These are phyloP conservation scores for Zenarchopterus dispar DNA, from an alignment of 2,797 vertebrate genomes.

Conservation along the genomic window DNA sequence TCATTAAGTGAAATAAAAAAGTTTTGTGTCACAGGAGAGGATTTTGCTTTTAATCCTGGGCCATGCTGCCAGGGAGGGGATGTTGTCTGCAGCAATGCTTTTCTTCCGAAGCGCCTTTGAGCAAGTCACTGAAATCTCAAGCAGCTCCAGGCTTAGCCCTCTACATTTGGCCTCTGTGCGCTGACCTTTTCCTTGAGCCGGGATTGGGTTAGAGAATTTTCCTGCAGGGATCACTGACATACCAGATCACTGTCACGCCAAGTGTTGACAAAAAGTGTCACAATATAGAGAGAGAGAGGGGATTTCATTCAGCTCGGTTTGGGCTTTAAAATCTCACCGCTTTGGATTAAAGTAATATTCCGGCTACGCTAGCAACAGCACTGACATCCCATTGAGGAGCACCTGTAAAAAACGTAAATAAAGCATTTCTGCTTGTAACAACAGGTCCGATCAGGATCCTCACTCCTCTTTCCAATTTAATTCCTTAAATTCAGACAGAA, in stretches of 20 bases:
- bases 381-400: background rate
- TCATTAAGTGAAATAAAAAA: background rate
- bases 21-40: background rate
- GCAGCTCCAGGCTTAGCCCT: slow-evolving; percentile 13
- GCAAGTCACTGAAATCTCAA: slow-evolving; percentile 15
- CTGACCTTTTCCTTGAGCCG: slow-evolving; percentile 42
- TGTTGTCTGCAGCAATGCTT: background rate
- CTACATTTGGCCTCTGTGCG: slow-evolving; percentile 27
- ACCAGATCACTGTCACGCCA: slow-evolving; percentile 36
- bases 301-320: slow-evolving; percentile 12
- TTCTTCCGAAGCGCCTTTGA: slow-evolving; percentile 24
- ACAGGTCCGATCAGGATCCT: background rate
- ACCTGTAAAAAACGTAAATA: background rate
- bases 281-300: slow-evolving; percentile 2
- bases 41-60: background rate
- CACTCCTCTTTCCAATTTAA: too few species aligned
- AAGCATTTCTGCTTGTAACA: background rate
- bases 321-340: slow-evolving; percentile 22
- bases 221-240: slow-evolving; percentile 47
- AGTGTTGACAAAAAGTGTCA: slow-evolving; percentile 35
- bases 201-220: slow-evolving; percentile 22
- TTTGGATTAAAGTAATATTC: slow-evolving; percentile 5
- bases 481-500: too few species aligned
- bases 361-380: background rate
- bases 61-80: background rate